Conservation (phyloP, 2,113 vertebrate species). For the Pardalotus punctatus region DNA sequence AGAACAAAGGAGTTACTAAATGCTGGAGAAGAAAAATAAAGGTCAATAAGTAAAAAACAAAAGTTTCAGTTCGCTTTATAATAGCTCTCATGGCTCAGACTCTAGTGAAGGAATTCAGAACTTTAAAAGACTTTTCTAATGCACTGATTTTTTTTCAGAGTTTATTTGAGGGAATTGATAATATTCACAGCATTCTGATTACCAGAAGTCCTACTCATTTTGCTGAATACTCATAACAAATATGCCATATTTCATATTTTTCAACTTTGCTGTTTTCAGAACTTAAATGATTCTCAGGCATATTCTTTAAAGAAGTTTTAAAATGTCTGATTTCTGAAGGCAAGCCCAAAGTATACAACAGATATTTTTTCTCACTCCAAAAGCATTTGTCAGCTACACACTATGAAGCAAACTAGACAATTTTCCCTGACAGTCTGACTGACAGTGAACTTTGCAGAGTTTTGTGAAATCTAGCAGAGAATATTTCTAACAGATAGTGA, state of each 20-base stretch:
- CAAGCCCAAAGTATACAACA: background rate
- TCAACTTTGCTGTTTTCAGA: background rate
- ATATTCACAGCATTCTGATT: background rate
- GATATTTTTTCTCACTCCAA: background rate
- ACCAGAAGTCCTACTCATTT: background rate
- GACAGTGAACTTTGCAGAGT: background rate
- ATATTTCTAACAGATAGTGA: background rate
- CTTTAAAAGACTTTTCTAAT: background rate
- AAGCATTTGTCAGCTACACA: background rate
- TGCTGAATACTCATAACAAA: background rate
- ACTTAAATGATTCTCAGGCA: background rate
- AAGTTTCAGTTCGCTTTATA: background rate
- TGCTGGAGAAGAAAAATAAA: background rate
- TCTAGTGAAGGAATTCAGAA: background rate
- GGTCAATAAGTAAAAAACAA: background rate
- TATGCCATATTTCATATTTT: background rate
- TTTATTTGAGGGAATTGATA: background rate
- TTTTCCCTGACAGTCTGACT: background rate
- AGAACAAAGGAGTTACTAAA: background rate
- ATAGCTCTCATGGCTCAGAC: background rate
- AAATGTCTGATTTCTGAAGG: background rate
- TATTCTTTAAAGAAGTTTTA: background rate
- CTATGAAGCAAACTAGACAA: background rate
- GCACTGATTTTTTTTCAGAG: background rate
- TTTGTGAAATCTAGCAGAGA: background rate